Conservation (phyloP, 2,888 invertebrate genomes). For the Candidula unifasciata region DNA sequence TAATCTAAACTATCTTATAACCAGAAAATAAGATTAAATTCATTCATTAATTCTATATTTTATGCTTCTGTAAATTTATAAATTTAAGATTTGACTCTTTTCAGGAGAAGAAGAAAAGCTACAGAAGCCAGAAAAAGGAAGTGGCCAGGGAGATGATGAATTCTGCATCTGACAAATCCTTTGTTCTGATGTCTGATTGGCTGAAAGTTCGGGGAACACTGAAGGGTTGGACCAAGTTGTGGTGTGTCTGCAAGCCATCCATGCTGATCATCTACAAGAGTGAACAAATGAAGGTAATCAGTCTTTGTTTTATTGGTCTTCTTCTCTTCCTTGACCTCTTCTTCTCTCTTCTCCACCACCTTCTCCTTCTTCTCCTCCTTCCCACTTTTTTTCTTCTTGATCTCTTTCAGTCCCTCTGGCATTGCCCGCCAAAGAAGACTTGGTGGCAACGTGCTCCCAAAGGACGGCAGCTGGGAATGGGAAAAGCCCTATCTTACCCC, state of each 20-base stretch:
- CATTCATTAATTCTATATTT: not conserved
- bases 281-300: constrained; percentile 88
- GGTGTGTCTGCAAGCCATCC: constrained; percentile 96
- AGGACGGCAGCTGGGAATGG: too few relatives aligned
- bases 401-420: too few relatives aligned
- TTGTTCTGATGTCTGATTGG: constrained; percentile 95
- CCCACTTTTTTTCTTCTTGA: too few relatives aligned
- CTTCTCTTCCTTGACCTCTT: too few relatives aligned
- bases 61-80: not conserved
- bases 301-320: too few relatives aligned
- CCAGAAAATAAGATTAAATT: not conserved
- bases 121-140: constrained; percentile 88
- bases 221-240: constrained; percentile 96
- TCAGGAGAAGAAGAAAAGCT: constrained; percentile 91
- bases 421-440: too few relatives aligned
- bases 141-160: constrained; percentile 92
- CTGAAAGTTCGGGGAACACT: constrained; percentile 93
- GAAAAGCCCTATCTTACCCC: too few relatives aligned
- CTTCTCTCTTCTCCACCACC: too few relatives aligned
- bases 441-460: too few relatives aligned
- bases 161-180: constrained; percentile 93
- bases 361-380: too few relatives aligned
- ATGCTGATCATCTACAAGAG: constrained; percentile 92
- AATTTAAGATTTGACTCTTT: constrained; percentile 14
- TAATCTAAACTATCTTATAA: not conserved